Conservation (phyloP, 2,888 invertebrate genomes). For the Megamerina dolium region DNA sequence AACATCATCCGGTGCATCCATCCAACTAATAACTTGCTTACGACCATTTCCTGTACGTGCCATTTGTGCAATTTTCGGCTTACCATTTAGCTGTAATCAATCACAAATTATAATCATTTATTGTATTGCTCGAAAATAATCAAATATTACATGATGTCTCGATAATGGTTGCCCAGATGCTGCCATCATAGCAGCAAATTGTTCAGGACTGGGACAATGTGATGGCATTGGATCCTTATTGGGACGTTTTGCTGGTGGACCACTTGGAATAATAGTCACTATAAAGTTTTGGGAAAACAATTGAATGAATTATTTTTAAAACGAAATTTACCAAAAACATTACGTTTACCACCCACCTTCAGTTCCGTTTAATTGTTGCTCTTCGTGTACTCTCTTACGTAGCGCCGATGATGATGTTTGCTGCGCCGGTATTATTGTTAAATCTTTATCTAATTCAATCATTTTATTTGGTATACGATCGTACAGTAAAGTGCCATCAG, state of each 20-base stretch:
- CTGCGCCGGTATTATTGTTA: slow-evolving; percentile 55
- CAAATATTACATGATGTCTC: slow-evolving; percentile 58
- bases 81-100: slow-evolving; percentile 65
- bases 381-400: slow-evolving; percentile 82
- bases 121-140: too few relatives aligned
- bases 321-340: not conserved
- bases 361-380: slow-evolving; percentile 53
- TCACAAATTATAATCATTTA: too few relatives aligned
- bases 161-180: slow-evolving; percentile 65
- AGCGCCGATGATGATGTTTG: slow-evolving; percentile 54
- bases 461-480: slow-evolving; percentile 77
- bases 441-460: slow-evolving; percentile 57
- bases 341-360: too few relatives aligned
- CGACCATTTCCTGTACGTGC: slow-evolving; percentile 69
- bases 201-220: slow-evolving; percentile 64
- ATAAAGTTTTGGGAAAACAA: not conserved
- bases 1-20: slow-evolving; percentile 96
- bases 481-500: slow-evolving; percentile 80
- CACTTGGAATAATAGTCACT: slow-evolving; percentile 43
- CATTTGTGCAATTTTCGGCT: slow-evolving; percentile 74
- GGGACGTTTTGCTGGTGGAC: slow-evolving; percentile 74
- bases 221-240: slow-evolving; percentile 70
- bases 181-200: slow-evolving; percentile 67
- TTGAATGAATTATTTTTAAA: not conserved
- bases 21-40: slow-evolving; percentile 94